Conservation (phyloP, 2,888 invertebrate genomes). For the Sceliomorpha sp. region DNA sequence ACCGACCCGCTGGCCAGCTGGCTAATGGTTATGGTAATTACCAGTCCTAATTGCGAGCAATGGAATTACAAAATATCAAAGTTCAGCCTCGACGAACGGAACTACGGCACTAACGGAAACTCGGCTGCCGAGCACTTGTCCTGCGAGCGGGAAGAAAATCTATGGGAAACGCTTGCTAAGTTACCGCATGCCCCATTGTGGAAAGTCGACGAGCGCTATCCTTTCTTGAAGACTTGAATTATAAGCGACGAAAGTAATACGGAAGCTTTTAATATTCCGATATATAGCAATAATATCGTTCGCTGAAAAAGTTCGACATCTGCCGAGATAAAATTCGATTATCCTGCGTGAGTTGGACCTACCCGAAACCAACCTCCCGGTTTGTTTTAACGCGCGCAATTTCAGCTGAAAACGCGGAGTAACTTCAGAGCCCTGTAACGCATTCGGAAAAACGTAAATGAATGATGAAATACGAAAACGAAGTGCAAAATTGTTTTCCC, state of each 20-base stretch:
- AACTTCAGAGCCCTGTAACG: too few species aligned
- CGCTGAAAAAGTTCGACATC: too few species aligned
- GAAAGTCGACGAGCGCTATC: too few species aligned
- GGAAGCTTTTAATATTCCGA: too few species aligned
- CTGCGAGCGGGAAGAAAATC: constrained; percentile 42
- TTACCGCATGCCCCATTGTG: constrained; percentile 25
- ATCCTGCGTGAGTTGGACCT: too few species aligned
- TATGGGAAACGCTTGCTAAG: constrained; percentile 32
- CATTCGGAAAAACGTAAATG: constrained; percentile 23
- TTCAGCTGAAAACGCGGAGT: too few species aligned
- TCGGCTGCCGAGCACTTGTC: constrained; percentile 31
- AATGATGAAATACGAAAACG: constrained; percentile 38
- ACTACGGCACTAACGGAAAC: constrained; percentile 39
- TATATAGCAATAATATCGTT: too few species aligned
- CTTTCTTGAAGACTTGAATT: too few species aligned
- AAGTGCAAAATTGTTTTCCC: constrained; percentile 31
- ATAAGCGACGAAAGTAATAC: too few species aligned
- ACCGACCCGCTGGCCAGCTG: constrained; percentile 63
- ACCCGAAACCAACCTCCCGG: too few species aligned
- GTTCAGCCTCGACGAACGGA: constrained; percentile 63
- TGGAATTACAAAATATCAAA: constrained; percentile 81
- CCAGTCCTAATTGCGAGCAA: constrained; percentile 79
- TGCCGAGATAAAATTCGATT: too few species aligned
- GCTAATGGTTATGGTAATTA: constrained; percentile 81
- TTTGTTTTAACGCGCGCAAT: too few species aligned